Percentiles rank a stretch among this genome's conserved stretches.
These are phyloP conservation scores for Drosophila kanapiae DNA, from an alignment of 1,140 invertebrate genomes.

Conservation along the genomic window DNA sequence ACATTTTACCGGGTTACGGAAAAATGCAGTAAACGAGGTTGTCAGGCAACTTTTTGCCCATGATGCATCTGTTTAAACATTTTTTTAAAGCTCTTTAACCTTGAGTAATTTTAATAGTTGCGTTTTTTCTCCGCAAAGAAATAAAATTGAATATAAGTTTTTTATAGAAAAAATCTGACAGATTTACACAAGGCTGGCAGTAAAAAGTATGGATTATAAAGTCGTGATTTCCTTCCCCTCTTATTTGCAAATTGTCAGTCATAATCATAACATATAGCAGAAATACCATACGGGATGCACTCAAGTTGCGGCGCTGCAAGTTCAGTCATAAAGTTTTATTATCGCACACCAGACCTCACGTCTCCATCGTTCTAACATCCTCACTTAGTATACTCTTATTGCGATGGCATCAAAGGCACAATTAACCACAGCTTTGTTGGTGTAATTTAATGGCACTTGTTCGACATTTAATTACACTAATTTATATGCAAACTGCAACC, in stretches of 20 bases:
- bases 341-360: background rate
- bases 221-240: background rate
- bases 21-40: conserved; percentile 12
- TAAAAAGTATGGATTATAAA: background rate
- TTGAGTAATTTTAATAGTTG: background rate
- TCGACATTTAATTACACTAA: conserved; percentile 67
- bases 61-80: background rate
- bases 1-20: conserved; percentile 3
- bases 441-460: conserved; percentile 60
- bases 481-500: conserved; percentile 67
- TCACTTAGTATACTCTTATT: conserved; percentile 21
- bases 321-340: conserved; percentile 43
- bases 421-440: conserved; percentile 35
- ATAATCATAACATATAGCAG: background rate
- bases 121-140: background rate
- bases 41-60: background rate
- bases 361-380: background rate
- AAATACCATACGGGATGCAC: conserved; percentile 12
- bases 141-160: background rate
- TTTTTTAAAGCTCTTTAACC: background rate
- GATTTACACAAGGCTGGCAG: background rate
- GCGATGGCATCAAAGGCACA: conserved; percentile 38
- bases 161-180: background rate
- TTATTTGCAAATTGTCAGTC: conserved; percentile 1
- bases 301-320: conserved; percentile 10